A percentile compares a stretch with the other conserved stretches of the same genome.
These are phyloP conservation scores for Montipora capricornis DNA, from an alignment of 64 coral and sea anemone species.

Conservation along the genomic window DNA sequence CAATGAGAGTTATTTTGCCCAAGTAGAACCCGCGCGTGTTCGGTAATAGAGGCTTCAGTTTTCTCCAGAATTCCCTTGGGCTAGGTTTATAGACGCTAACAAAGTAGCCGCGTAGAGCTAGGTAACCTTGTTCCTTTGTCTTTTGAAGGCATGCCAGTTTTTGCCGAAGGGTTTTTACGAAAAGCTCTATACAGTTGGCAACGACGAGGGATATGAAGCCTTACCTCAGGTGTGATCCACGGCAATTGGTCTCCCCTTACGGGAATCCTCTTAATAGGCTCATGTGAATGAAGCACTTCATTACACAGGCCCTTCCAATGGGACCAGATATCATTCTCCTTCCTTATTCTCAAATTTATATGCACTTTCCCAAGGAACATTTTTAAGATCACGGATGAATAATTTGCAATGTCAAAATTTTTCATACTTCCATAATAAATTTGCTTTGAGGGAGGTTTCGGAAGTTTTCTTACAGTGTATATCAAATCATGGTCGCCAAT, in stretches of 20 bases:
- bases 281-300: constrained; percentile 51
- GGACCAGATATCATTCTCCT: constrained; percentile 37
- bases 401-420: not conserved
- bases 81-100: not conserved
- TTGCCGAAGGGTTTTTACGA: not conserved
- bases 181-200: not conserved
- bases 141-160: constrained; percentile 3
- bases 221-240: constrained; percentile 54
- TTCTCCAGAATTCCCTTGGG: constrained; percentile 59
- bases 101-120: constrained; percentile 38
- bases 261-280: constrained; percentile 38
- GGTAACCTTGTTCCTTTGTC: constrained; percentile 48
- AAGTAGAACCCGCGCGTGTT: not conserved
- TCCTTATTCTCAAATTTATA: constrained; percentile 48
- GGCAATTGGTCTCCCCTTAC: constrained; percentile 41
- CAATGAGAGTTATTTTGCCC: constrained; percentile 11
- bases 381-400: constrained; percentile 48
- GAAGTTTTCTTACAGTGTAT: too few relatives aligned
- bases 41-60: constrained; percentile 75
- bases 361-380: constrained; percentile 45
- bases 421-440: too few relatives aligned
- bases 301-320: constrained; percentile 54
- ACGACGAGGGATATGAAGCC: not conserved
- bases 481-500: too few relatives aligned
- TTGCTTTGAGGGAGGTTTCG: too few relatives aligned